Base-by-base conservation (phyloP, 2,888 invertebrate genomes). In the Gasteruption jaculator region DNA sequence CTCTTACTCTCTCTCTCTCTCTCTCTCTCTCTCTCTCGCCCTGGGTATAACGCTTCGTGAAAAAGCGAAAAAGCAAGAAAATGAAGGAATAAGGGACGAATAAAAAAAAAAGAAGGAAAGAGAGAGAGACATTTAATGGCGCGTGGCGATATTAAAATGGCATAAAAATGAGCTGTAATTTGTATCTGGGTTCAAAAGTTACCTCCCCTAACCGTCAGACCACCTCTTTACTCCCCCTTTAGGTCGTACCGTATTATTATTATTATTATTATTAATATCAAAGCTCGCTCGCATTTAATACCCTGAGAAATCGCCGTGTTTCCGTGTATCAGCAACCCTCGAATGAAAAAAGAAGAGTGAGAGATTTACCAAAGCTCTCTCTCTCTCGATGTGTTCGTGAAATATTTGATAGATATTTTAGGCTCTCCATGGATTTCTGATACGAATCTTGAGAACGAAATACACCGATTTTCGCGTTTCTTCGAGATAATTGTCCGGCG, bases 131-230 rank as follows among this genome's bases (percentile, higher is more conserved):
- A 68, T 61, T 68, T 68, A 69, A 70, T 70, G 69, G 65, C 60
- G 65, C 66, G 63, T 67, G 60, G 65, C 60, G 64, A 70, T 70
- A 70, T 68, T 70, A 69, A 69, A 70, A 69, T 65, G 65, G 68
- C 64, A 67, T 68, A 70, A 70, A 69, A 70, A 70, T 70, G 69
- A 68, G 67, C 60, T 61, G 68, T 63, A 70, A 70, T 69, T 70
- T 69, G 68, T 69, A 69, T 67, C 62, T 58, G 59, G 58, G 57
- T 61, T 67, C 59, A 61, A 66, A 66, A 63, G 60, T 56, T 56
- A 50, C 54, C 53, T 50, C 52, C 48, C 47, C 51, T 43, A 44
- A 41, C 55, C 43, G 43, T 49, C 48, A 38, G 31, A 26, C 36
- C 15, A 24, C 16, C 32, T 12, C 38, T 27, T 41, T 32, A 30